A percentile compares a stretch with the other conserved stretches of the same genome.
phyloP scores from a whole-genome alignment of 2,888 invertebrate genomes.

The Dryobotodes eremita region DNA sequence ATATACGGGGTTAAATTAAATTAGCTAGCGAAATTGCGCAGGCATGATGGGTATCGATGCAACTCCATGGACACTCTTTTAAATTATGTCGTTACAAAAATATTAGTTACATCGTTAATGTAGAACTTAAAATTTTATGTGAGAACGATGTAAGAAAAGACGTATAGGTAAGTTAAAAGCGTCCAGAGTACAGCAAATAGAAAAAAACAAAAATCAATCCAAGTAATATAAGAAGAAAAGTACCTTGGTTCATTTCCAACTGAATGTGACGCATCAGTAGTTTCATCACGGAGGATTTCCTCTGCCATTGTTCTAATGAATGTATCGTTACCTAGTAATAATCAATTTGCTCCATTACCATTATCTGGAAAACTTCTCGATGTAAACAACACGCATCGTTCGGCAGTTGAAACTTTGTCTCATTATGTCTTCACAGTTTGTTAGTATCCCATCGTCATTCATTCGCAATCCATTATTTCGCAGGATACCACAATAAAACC shows the following conservation, averaged over 20 bases:
- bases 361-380: slow-evolving; percentile 7
- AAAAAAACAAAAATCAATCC: not conserved
- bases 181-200: too few relatives aligned
- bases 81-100: too few relatives aligned
- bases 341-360: slow-evolving; percentile 16
- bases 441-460: not conserved
- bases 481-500: not conserved
- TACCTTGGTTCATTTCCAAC: not conserved
- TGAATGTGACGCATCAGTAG: slow-evolving; percentile 9
- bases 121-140: too few relatives aligned
- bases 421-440: not conserved
- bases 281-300: slow-evolving; percentile 45
- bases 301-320: slow-evolving; percentile 46
- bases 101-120: too few relatives aligned
- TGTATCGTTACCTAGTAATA: slow-evolving; percentile 12
- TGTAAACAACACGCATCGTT: slow-evolving; percentile 25
- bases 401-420: not conserved
- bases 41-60: too few relatives aligned
- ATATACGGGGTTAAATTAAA: too few relatives aligned
- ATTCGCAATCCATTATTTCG: not conserved
- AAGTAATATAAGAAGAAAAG: not conserved
- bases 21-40: too few relatives aligned
- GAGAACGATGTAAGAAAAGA: too few relatives aligned
- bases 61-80: too few relatives aligned
- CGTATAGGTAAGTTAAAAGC: too few relatives aligned